phyloP scores from a whole-genome alignment of 2,113 vertebrate genomes.

The Gavia stellata region DNA sequence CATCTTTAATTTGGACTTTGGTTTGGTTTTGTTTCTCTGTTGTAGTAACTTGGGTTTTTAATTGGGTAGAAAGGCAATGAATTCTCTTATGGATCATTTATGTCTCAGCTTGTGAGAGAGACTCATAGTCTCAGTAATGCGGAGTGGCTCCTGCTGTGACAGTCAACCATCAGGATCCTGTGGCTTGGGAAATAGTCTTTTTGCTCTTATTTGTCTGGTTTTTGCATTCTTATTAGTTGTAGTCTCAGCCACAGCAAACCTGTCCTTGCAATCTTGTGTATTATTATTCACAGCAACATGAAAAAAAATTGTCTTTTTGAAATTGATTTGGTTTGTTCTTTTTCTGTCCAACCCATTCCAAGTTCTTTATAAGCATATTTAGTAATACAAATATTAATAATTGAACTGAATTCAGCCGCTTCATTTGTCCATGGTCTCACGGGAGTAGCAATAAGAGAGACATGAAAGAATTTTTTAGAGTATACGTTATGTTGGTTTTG shows the following conservation, averaged over 20 bases:
- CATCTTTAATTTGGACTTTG: not conserved
- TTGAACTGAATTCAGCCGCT: not conserved
- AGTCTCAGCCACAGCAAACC: not conserved
- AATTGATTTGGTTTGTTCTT: not conserved
- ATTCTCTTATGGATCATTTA: slow-evolving; percentile 4
- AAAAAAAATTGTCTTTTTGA: not conserved
- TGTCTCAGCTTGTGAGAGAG: not conserved
- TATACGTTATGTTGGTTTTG: not conserved
- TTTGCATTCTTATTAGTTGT: not conserved
- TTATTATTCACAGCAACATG: not conserved
- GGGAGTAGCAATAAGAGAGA: not conserved
- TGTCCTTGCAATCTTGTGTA: not conserved
- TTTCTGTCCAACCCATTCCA: not conserved
- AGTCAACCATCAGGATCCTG: not conserved
- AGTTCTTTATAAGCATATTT: not conserved
- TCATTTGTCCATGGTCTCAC: not conserved
- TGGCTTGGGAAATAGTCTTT: slow-evolving; percentile 1
- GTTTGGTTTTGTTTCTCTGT: not conserved
- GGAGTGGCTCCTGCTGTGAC: not conserved
- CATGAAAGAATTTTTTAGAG: not conserved
- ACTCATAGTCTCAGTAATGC: not conserved
- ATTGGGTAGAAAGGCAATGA: not conserved
- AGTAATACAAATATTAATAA: not conserved
- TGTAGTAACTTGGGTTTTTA: not conserved
- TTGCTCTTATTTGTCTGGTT: not conserved